phyloP scores from a whole-genome alignment of 2,113 vertebrate species.

The Promerops cafer region DNA sequence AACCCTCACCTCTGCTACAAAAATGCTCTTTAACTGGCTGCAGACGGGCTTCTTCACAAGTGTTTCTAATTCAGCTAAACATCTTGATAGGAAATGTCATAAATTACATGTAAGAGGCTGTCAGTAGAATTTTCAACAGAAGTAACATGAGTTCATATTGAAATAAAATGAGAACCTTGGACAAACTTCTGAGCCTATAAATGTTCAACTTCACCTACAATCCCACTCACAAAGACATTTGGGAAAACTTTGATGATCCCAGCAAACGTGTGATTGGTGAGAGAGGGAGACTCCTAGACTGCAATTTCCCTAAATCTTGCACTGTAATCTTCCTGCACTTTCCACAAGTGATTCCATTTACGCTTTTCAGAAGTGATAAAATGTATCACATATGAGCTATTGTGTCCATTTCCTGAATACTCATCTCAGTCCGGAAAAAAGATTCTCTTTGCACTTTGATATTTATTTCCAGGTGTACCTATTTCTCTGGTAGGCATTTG shows the following conservation, averaged over 20 bases:
- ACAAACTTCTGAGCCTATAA: conserved; percentile 55
- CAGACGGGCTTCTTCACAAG: conserved; percentile 61
- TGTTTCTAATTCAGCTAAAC: conserved; percentile 76
- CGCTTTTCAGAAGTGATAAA: conserved; percentile 18
- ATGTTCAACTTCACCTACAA: conserved; percentile 52
- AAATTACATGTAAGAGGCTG: conserved; percentile 66
- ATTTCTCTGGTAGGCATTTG: background rate
- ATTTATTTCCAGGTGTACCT: conserved; percentile 28
- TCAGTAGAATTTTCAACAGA: conserved; percentile 71
- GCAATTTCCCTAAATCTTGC: background rate
- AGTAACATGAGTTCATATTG: conserved; percentile 54
- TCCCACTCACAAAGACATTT: background rate
- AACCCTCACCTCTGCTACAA: conserved; percentile 21
- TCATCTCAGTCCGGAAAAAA: background rate
- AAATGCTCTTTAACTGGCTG: conserved; percentile 55
- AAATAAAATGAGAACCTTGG: conserved; percentile 68
- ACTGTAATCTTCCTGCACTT: background rate
- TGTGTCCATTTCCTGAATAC: conserved; percentile 6
- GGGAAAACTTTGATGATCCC: conserved; percentile 1
- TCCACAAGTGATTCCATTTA: conserved; percentile 34
- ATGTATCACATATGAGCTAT: conserved; percentile 31
- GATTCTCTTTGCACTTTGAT: background rate
- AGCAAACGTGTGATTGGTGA: background rate
- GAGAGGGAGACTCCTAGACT: background rate
- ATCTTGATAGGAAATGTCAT: conserved; percentile 76